phyloP scores from a whole-genome alignment of 30 jellyfish, hydroid and myxozoan species.

The Turritopsis rubra region DNA sequence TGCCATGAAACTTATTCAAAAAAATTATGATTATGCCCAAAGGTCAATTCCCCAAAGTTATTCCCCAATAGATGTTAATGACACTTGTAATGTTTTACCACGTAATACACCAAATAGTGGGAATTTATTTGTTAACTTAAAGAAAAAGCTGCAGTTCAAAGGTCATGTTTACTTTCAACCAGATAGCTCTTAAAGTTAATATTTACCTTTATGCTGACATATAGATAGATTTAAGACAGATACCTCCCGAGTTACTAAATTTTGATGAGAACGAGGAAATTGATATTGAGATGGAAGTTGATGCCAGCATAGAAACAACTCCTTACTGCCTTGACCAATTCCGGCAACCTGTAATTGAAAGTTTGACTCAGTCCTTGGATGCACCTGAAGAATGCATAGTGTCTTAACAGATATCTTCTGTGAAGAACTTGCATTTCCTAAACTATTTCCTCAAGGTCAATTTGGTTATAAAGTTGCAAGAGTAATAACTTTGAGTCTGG shows the following conservation, averaged over 20 bases:
- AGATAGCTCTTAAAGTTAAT: too few species aligned
- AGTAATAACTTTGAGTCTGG: neutral
- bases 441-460: neutral
- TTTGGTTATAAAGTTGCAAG: conserved; percentile 25
- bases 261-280: neutral
- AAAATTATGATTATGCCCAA: neutral
- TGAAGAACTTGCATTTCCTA: conserved; percentile 19
- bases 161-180: too few species aligned
- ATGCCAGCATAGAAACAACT: neutral
- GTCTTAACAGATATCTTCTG: conserved; percentile 9
- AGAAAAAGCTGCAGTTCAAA: too few species aligned
- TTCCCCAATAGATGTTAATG: neutral
- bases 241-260: neutral
- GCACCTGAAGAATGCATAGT: neutral
- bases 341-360: conserved; percentile 4
- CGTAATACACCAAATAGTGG: neutral
- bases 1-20: neutral
- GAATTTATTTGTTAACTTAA: neutral
- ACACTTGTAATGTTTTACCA: neutral
- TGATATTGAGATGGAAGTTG: neutral
- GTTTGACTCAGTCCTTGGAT: neutral
- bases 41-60: neutral
- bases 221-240: too few species aligned
- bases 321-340: conserved; percentile 10
- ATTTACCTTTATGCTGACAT: too few species aligned